Evolutionary conservation across 2,888 invertebrate species (phyloP).

Genomic region (Ophion ellenae): DNA sequence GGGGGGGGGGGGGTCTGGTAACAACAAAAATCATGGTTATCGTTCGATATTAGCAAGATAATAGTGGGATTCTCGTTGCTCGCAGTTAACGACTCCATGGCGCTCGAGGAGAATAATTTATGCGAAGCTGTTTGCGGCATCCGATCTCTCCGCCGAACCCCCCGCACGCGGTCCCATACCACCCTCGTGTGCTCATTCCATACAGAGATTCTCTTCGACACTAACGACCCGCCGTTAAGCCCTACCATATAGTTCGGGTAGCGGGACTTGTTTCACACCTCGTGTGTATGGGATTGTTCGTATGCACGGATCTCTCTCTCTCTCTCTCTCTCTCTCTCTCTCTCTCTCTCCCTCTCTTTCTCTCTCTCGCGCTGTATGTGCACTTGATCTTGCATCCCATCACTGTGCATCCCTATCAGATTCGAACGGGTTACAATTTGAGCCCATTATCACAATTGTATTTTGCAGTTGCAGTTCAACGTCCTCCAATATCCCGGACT

Average conservation of each 20-base stretch:
- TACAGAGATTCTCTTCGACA: constrained; percentile 63
- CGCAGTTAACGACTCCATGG: constrained; percentile 57
- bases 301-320: constrained; percentile 45
- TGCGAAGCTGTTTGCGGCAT: constrained; percentile 66
- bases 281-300: constrained; percentile 25
- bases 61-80: constrained; percentile 63
- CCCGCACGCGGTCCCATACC: constrained; percentile 33
- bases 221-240: constrained; percentile 65
- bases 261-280: constrained; percentile 34
- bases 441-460: constrained; percentile 64
- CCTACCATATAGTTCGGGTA: constrained; percentile 21
- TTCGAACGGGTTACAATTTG: constrained; percentile 63
- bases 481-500: background rate
- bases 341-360: background rate
- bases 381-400: constrained; percentile 41
- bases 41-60: constrained; percentile 67
- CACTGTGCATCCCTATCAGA: constrained; percentile 63
- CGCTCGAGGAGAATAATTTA: constrained; percentile 56
- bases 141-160: constrained; percentile 34
- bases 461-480: constrained; percentile 33
- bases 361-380: background rate
- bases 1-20: constrained; percentile 44
- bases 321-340: background rate
- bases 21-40: constrained; percentile 72
- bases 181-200: constrained; percentile 22